Base-by-base conservation (phyloP, 2,888 invertebrate genomes). In the Callimorpha dominula region DNA sequence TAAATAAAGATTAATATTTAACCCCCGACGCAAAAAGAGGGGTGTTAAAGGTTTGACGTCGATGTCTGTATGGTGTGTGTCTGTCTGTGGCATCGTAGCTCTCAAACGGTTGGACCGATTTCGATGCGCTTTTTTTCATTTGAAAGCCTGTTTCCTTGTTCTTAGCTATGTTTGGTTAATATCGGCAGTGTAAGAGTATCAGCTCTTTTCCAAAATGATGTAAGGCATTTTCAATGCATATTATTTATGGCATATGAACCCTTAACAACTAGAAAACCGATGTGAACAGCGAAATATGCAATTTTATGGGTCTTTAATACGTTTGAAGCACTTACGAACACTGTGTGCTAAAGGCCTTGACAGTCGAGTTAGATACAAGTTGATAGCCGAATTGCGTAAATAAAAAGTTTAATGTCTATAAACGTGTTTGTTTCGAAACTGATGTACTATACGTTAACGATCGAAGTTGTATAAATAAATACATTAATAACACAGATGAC, bases 341-440 rank as follows among this genome's bases (percentile, higher is more conserved):
- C 12, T 42, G 0, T 4, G 40, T 50, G 49, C 14, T 31, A 40
- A 17, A 54, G 43, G 40, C 68, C 62, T 62, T 49, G 46, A 17
- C 60, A 49, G 49, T n/a, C 40, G 12, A 62, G 62, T 69, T 69
- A 62, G 50, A 46, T n/a, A 69, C 50, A 49, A 20, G 40, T 40
- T 49, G 50, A 69, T 50, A 40, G 50, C 31, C 49, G 40, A 31
- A 49, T 62, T 17, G 50, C 46, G 49, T 69, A 49, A 62, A 50
- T 50, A 50, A 40, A 49, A 40, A 62, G 31, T 49, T 68, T 68
- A 68, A 62, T 49, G 49, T 49, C 62, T 60, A 11, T 20, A 68
- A 62, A 60, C 49, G 12, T 46, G 62, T 69, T 69, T n/a, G 42
- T 67, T 52, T 12, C 42, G 42, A 67, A 54, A 54, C 52, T 42